Conservation (phyloP, 2,797 vertebrate species). For the Melopsittacus undulatus region DNA sequence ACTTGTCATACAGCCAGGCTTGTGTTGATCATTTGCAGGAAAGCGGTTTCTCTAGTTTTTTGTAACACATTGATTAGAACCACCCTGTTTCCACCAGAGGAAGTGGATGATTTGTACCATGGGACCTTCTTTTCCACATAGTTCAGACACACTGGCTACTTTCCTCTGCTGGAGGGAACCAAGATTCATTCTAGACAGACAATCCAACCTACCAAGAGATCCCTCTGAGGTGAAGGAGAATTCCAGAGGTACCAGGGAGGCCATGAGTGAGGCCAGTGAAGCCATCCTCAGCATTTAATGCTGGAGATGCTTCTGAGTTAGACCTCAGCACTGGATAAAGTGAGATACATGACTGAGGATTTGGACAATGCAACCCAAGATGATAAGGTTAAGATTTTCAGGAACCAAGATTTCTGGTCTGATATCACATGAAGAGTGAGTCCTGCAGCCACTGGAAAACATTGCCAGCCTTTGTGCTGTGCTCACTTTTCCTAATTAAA, state of each 20-base stretch:
- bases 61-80: background rate
- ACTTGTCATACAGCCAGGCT: background rate
- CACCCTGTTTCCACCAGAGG: background rate
- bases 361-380: background rate
- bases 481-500: constrained; percentile 20
- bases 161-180: background rate
- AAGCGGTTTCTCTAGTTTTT: background rate
- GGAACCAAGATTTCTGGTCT: background rate
- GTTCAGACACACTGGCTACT: background rate
- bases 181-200: background rate
- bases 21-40: background rate
- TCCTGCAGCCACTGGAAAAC: background rate
- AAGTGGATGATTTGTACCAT: background rate
- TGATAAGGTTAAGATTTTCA: background rate
- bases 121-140: background rate
- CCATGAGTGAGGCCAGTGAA: background rate
- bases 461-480: background rate
- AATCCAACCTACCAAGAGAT: background rate
- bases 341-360: rapidly evolving
- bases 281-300: background rate
- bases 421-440: background rate
- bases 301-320: background rate
- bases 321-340: background rate
- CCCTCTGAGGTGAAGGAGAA: background rate
- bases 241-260: background rate